Conservation (phyloP, 2,797 vertebrate species). For the Menidia menidia region DNA sequence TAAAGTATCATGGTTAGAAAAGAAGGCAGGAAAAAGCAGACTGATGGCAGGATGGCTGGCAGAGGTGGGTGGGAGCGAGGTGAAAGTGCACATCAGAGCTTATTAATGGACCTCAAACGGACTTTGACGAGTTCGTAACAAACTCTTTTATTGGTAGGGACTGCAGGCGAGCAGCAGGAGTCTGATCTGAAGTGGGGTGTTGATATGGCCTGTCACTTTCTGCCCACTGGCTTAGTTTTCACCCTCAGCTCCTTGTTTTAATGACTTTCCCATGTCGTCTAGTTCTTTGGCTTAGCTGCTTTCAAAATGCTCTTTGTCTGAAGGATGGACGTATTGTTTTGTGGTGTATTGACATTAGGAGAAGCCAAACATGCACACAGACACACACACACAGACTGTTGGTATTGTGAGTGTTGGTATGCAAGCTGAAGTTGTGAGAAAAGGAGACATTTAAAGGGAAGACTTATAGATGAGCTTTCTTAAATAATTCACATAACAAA, state of each 20-base stretch:
- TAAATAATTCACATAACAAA: background rate
- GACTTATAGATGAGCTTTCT: background rate
- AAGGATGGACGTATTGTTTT: constrained; percentile 29
- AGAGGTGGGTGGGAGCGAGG: constrained; percentile 18
- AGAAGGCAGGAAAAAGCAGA: constrained; percentile 17
- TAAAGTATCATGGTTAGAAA: constrained; percentile 12
- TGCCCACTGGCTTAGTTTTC: constrained; percentile 22
- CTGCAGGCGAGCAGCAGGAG: constrained; percentile 41
- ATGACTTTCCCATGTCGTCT: constrained; percentile 48
- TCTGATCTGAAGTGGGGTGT: constrained; percentile 49
- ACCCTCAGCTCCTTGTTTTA: constrained; percentile 46
- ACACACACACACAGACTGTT: background rate
- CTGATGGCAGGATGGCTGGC: constrained; percentile 23
- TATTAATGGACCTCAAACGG: constrained; percentile 50
- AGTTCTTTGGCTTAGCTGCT: constrained; percentile 21
- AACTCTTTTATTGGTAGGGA: constrained; percentile 34
- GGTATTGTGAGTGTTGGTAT: background rate
- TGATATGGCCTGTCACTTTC: constrained; percentile 26
- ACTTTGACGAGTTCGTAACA: constrained; percentile 47
- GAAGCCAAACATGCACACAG: constrained; percentile 2
- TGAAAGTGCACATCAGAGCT: constrained; percentile 43
- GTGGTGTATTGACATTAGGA: constrained; percentile 35
- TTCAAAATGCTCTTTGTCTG: constrained; percentile 33
- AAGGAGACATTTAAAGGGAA: background rate
- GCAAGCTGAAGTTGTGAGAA: background rate